phyloP scores from a whole-genome alignment of 1,140 invertebrate species.

The Drosophila navojoa region DNA sequence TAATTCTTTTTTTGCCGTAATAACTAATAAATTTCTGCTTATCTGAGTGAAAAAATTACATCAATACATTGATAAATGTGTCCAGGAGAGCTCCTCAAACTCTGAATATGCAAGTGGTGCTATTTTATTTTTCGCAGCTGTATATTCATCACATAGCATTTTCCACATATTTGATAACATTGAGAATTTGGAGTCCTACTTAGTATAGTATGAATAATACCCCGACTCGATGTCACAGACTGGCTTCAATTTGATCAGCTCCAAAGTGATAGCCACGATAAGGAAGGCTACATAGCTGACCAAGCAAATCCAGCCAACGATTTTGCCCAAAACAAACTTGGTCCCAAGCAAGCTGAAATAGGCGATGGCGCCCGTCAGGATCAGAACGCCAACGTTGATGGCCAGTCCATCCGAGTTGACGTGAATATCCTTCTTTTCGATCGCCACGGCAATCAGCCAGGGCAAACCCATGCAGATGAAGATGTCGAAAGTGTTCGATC shows the following conservation, averaged over 20 bases:
- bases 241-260: slow-evolving; percentile 90
- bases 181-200: neutral
- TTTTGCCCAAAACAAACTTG: slow-evolving; percentile 86
- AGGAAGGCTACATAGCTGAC: slow-evolving; percentile 90
- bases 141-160: no score
- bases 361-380: slow-evolving; percentile 88
- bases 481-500: slow-evolving; percentile 94
- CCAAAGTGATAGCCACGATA: slow-evolving; percentile 89
- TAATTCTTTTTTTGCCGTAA: no score
- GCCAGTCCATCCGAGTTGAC: slow-evolving; percentile 90
- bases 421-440: slow-evolving; percentile 52
- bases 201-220: neutral
- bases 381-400: slow-evolving; percentile 90
- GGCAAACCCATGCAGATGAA: slow-evolving; percentile 92
- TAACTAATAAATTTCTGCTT: no score
- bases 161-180: no score
- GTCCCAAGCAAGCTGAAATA: slow-evolving; percentile 86
- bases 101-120: no score
- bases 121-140: no score
- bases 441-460: slow-evolving; percentile 89
- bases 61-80: no score
- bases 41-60: no score
- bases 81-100: no score
- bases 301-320: slow-evolving; percentile 89
- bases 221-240: slow-evolving; percentile 85